Base-by-base conservation (phyloP, 1,140 invertebrate species). In the Eumaeus atala region DNA sequence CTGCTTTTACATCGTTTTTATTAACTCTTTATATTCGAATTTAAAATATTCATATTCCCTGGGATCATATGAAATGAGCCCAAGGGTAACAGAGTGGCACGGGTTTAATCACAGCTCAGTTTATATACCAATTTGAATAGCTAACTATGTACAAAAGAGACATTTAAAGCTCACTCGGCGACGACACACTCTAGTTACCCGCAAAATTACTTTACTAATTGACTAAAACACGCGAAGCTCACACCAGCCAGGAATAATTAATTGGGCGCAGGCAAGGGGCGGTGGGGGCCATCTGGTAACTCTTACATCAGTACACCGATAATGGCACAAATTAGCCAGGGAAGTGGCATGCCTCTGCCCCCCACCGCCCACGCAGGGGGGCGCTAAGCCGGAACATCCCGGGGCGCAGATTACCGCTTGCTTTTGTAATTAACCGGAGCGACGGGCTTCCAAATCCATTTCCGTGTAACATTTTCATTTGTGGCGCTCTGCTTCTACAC, bases 161-260 rank as follows among this genome's bases (percentile, higher is more conserved):
- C 51, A 52, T 52, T 52, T 28, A 42, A 52, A 52, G 37, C 40
- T 10, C 38, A 37, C 35, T 52, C 66, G 65, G 62, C 70, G 63
- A 70, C 73, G 72, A 64, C 76, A 73, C 74, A 79, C 83, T 86
- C 83, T 80, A 86, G 78, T 84, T 77, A 83, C 73, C 80, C 83
- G 78, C 82, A 86, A 86, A 86, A 86, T 86, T 86, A 86, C 83
- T 78, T 86, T 86, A 86, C 80, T 86, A 86, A 86, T 86, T 86
- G 83, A 86, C 77, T 86, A 81, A 86, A 86, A 86, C 83, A 84
- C 80, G 83, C 83, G 83, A 86, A 80, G 74, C 80, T 84, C 78
- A 84, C 83, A 83, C 80, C 83, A 77, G 83, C 76, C 65, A 75
- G 70, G 80, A 86, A 84, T 86, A 86, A 86, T 86, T 86, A 86